Evolutionary conservation across 2,888 invertebrate genomes (phyloP).

Genomic region (Latrodectus elegans): DNA sequence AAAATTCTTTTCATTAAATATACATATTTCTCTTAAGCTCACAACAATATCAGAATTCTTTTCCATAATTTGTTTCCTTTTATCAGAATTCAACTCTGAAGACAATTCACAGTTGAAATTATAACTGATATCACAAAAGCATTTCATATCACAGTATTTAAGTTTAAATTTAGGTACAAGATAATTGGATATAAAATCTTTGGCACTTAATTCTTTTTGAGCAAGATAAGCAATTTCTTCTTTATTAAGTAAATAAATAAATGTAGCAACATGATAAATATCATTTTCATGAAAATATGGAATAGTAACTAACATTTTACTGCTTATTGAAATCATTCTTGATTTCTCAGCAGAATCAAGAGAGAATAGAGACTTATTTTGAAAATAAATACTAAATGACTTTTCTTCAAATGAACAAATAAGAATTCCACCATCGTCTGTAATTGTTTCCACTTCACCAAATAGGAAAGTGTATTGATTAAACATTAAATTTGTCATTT

Average conservation of each 20-base stretch:
- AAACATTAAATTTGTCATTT: constrained; percentile 4
- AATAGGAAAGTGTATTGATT: constrained; percentile 27
- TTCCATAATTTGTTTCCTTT: background rate
- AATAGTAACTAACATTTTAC: constrained; percentile 23
- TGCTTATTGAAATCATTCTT: background rate
- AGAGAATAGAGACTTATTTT: background rate
- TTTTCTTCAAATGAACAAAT: background rate
- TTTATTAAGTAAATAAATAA: constrained; percentile 30
- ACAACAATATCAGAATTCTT: background rate
- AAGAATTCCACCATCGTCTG: constrained; percentile 25
- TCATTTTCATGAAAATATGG: constrained; percentile 12
- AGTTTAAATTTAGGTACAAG: constrained; percentile 6
- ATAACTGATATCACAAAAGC: constrained; percentile 5
- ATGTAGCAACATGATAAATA: constrained; percentile 17
- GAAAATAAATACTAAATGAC: background rate
- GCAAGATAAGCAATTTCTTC: background rate
- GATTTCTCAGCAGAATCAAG: background rate
- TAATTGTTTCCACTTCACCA: constrained; percentile 24
- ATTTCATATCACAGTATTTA: background rate
- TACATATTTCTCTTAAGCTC: background rate
- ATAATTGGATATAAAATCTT: constrained; percentile 22
- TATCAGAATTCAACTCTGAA: background rate
- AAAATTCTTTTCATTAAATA: constrained; percentile 9
- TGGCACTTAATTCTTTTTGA: background rate
- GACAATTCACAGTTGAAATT: background rate